Percentiles rank a stretch among this genome's conserved stretches.
Conservation (phyloP, 2,797 vertebrate genomes). For the Miichthys miiuy region DNA sequence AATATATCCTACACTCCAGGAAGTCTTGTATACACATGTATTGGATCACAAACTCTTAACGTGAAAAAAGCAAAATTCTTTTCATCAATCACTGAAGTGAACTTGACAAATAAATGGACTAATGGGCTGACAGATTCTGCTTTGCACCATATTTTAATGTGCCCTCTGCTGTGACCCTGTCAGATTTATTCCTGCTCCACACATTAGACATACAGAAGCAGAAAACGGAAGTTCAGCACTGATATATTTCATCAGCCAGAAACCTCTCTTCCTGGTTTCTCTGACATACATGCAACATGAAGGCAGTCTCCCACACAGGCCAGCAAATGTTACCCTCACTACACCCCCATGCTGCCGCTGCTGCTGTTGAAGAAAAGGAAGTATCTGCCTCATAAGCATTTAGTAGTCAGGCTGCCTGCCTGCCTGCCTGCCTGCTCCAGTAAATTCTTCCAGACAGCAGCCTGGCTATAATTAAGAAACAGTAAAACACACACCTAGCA, state of each 20-base stretch:
- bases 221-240: slow-evolving; percentile 6
- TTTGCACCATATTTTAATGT: not conserved
- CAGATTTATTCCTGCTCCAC: slow-evolving; percentile 3
- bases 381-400: slow-evolving; percentile 74
- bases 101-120: not conserved
- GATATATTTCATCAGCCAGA: not conserved
- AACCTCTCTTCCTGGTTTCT: slow-evolving; percentile 3
- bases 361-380: slow-evolving; percentile 52
- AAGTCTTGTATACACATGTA: too few species aligned
- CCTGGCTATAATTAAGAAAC: slow-evolving; percentile 83
- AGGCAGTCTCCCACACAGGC: slow-evolving; percentile 35
- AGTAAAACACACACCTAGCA: slow-evolving; percentile 83
- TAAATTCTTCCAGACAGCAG: slow-evolving; percentile 82
- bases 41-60: too few species aligned
- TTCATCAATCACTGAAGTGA: not conserved
- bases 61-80: not conserved
- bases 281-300: slow-evolving; percentile 50
- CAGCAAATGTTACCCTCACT: slow-evolving; percentile 17
- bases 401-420: slow-evolving; percentile 49
- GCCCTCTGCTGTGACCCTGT: slow-evolving; percentile 2
- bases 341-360: slow-evolving; percentile 18
- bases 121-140: not conserved
- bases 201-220: not conserved
- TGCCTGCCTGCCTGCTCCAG: slow-evolving; percentile 59
- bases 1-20: too few species aligned